These are phyloP conservation scores for Rattus rattus DNA, from an alignment of 2,113 vertebrate species.

Conservation along the genomic window DNA sequence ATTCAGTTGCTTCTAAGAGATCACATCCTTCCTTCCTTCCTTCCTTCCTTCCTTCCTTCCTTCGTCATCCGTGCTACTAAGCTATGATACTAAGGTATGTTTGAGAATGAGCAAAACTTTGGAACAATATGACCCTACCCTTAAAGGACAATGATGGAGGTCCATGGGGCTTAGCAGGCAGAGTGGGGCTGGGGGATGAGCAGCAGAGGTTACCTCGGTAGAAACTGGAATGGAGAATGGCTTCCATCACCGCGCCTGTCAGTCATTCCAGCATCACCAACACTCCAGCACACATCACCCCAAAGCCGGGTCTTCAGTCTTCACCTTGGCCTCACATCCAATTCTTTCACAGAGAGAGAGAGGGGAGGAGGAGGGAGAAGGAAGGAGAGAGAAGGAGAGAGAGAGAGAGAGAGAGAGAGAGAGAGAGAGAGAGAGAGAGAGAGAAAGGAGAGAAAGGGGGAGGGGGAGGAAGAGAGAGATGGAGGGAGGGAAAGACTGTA, in stretches of 20 bases:
- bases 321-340: not conserved
- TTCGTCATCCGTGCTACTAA: no score
- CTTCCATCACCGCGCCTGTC: not conserved
- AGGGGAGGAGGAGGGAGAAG: not conserved
- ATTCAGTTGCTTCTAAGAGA: constrained; percentile 1
- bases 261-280: accelerated
- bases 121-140: not conserved
- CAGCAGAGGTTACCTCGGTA: accelerated
- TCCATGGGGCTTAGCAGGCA: not conserved
- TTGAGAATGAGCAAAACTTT: not conserved
- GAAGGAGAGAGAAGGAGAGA: no score
- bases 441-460: no score
- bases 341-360: not conserved
- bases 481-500: not conserved
- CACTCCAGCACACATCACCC: not conserved
- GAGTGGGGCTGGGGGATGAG: not conserved
- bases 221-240: not conserved
- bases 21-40: not conserved
- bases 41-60: accelerated
- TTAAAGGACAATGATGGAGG: not conserved
- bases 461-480: not conserved
- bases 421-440: not conserved
- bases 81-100: not conserved
- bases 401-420: not conserved
- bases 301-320: accelerated